A percentile compares a stretch with the other conserved stretches of the same genome.
phyloP scores from a whole-genome alignment of 2,113 vertebrate species.

The Tachysurus fulvidraco region DNA sequence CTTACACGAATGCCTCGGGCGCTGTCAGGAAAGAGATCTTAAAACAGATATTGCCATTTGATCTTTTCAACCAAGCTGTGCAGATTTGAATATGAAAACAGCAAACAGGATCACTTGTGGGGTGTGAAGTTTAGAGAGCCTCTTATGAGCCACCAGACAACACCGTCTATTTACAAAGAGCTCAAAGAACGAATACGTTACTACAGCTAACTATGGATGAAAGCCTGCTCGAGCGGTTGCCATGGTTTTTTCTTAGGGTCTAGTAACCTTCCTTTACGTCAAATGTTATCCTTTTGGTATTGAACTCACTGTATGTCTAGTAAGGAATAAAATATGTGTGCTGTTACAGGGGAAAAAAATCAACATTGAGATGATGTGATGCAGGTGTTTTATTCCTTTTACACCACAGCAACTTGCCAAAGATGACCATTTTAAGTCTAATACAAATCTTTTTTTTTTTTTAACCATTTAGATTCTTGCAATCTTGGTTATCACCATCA shows the following conservation, averaged over 20 bases:
- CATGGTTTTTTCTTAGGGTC: neutral
- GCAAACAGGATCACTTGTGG: slow-evolving; percentile 25
- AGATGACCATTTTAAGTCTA: neutral
- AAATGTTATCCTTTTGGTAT: neutral
- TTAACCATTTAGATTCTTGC: neutral
- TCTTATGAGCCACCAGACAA: slow-evolving; percentile 18
- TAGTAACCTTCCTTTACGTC: neutral
- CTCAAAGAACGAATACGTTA: neutral
- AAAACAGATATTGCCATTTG: slow-evolving; percentile 49
- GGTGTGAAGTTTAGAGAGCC: slow-evolving; percentile 36
- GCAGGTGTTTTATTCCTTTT: neutral
- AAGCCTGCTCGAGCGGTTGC: neutral
- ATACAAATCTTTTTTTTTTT: neutral
- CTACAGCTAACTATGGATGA: neutral
- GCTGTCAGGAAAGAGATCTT: slow-evolving; percentile 20
- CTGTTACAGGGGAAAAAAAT: neutral
- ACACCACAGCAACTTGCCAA: neutral
- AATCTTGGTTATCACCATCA: neutral
- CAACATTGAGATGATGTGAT: neutral
- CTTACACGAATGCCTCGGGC: slow-evolving; percentile 7
- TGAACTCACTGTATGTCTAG: neutral
- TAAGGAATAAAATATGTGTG: neutral
- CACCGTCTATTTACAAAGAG: slow-evolving; percentile 11
- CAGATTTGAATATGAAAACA: slow-evolving; percentile 47
- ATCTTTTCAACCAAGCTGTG: slow-evolving; percentile 42